Percentiles rank a stretch among this genome's conserved stretches.
Conservation (phyloP, 2,888 invertebrate genomes). For the Dicranocentrus wangi region DNA sequence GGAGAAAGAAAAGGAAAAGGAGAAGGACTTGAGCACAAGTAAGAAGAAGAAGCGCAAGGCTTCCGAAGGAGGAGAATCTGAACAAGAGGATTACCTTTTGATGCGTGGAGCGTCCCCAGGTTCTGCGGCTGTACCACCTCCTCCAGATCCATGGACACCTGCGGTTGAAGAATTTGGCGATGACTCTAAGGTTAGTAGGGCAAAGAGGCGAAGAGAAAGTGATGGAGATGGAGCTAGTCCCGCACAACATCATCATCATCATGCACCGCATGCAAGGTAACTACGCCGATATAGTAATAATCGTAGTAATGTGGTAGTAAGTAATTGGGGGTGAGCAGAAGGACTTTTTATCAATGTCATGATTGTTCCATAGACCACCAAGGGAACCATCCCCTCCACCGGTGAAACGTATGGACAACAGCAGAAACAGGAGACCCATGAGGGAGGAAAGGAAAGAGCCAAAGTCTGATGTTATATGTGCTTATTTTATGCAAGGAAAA, state of each 20-base stretch:
- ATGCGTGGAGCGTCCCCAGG: conserved; percentile 84
- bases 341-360: no score
- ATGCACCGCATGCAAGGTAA: conserved; percentile 41
- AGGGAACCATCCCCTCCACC: conserved; percentile 43
- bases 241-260: conserved; percentile 40
- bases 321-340: no score
- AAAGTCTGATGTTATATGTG: conserved; percentile 82
- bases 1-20: conserved; percentile 59
- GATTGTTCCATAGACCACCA: background rate
- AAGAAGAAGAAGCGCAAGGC: conserved; percentile 63
- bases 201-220: conserved; percentile 46
- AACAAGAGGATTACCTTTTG: conserved; percentile 88
- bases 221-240: conserved; percentile 31
- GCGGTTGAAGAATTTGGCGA: conserved; percentile 61
- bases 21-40: conserved; percentile 47
- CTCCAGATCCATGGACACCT: conserved; percentile 39
- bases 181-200: conserved; percentile 49
- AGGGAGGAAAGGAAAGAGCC: conserved; percentile 46
- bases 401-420: conserved; percentile 27
- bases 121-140: conserved; percentile 26
- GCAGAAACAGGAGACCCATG: conserved; percentile 30
- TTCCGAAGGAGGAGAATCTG: conserved; percentile 75
- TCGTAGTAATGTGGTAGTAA: background rate
- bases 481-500: conserved; percentile 91
- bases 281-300: no score